Evolutionary conservation across 2,888 invertebrate genomes (phyloP).

Genomic region (Rhodophaea formosa): DNA sequence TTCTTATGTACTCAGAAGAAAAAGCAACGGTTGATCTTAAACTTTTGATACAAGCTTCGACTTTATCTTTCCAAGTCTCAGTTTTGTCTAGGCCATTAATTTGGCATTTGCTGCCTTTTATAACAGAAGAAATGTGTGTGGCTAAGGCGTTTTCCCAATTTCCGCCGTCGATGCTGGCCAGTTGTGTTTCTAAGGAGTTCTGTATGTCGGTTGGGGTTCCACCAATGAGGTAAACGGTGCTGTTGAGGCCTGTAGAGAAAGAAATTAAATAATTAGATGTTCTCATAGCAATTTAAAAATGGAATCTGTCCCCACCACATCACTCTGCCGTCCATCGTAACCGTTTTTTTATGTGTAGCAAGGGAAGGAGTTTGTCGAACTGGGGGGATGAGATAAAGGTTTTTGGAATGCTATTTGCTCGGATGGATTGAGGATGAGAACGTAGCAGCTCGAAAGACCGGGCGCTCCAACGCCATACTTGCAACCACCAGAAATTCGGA

Average conservation of each 20-base stretch:
- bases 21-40: slow-evolving; percentile 38
- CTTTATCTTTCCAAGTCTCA: slow-evolving; percentile 41
- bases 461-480: too few species aligned
- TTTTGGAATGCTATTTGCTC: too few species aligned
- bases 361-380: too few species aligned
- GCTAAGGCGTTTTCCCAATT: slow-evolving; percentile 29
- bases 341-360: too few species aligned
- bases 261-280: too few species aligned
- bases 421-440: too few species aligned
- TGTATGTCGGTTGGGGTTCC: slow-evolving; percentile 44
- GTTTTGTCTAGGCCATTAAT: slow-evolving; percentile 25
- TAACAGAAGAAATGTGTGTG: slow-evolving; percentile 40
- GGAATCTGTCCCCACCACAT: too few species aligned
- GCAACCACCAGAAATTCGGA: too few species aligned
- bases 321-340: too few species aligned
- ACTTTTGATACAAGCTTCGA: slow-evolving; percentile 35
- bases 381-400: too few species aligned
- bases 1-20: slow-evolving; percentile 43
- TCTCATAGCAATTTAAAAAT: too few species aligned
- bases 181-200: slow-evolving; percentile 30
- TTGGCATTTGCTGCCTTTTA: slow-evolving; percentile 31
- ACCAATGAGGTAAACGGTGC: slow-evolving; percentile 54
- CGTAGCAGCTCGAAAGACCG: too few species aligned
- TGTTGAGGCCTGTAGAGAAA: slow-evolving; percentile 42
- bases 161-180: slow-evolving; percentile 18